Percentiles rank a stretch among this genome's conserved stretches.
These are phyloP conservation scores for Rhodinocichla rosea DNA, from an alignment of 2,113 vertebrate genomes.

Conservation along the genomic window DNA sequence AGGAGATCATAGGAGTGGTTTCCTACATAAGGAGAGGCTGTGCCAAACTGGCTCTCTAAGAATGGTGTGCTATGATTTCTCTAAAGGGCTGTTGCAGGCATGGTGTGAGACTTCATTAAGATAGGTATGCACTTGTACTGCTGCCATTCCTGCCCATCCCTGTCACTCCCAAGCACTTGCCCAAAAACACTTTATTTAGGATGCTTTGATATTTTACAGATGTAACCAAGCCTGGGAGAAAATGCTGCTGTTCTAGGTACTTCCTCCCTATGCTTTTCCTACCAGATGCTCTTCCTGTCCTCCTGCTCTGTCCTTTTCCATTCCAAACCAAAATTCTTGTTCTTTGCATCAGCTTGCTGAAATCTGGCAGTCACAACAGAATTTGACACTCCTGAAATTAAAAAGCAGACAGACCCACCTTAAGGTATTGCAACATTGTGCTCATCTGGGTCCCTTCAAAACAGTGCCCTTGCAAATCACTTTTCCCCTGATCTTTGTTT, in stretches of 20 bases:
- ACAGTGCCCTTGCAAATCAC: background rate
- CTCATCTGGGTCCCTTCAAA: background rate
- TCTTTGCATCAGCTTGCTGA: background rate
- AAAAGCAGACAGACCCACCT: background rate
- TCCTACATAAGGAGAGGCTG: background rate
- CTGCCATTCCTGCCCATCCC: background rate
- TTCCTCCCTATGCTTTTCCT: background rate
- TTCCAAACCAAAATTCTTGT: background rate
- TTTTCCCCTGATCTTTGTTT: background rate
- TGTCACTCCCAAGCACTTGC: background rate
- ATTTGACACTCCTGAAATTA: background rate
- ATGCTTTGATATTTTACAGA: background rate
- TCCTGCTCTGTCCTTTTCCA: background rate
- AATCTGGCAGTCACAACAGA: background rate
- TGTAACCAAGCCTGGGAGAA: background rate
- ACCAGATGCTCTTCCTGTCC: background rate
- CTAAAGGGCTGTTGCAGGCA: background rate
- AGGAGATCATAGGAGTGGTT: background rate
- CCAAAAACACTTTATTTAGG: background rate
- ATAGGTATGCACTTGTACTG: background rate
- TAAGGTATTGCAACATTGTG: background rate
- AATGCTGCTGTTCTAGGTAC: background rate
- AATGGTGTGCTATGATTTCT: background rate
- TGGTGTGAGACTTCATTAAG: background rate
- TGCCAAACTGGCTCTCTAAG: background rate